Evolutionary conservation across 2,797 vertebrate genomes (phyloP), one percentile per base, ranked within the genome.

Genomic region (Ceryle rudis): DNA sequence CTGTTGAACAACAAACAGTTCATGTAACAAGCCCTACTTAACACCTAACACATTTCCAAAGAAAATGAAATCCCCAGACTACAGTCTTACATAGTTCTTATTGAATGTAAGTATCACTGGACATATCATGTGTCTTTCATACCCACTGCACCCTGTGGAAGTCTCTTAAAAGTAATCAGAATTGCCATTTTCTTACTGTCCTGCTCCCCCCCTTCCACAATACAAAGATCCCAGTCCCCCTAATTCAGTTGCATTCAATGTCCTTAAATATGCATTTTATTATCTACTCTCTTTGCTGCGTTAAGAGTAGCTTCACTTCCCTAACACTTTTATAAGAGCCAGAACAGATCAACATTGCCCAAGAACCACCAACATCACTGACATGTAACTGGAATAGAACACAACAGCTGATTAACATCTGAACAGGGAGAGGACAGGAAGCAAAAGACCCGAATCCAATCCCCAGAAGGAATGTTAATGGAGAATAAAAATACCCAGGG

Each of bases 381-480:
- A 85, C 60, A 78, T 2, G 6, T 81, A 92, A 85, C 75, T 80
- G 82, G 73, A 96, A 95, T 42, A 96, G 86, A 95, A 93, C 1
- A 1, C 95, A 96, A 93, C 94, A 95, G 96, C 87, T 95, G 91
- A 92, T 92, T 93, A 80, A 86, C 75, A 86, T 75, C 62, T 74
- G 81, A 96, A 95, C 81, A 77, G 88, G 86, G 96, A 82, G 65
- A 73, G 70, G 51, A 78, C 81, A 95, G 83, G 89, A 96, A 96
- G 89, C 74, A 80, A 86, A 94, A 89, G 51, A 95, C 83, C 55
- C 6, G 9, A 90, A 95, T 69, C 80, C 72, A 94, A 85, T 90
- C 57, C 89, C 81, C 86, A 94, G 64, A 81, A 91, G 85, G 93
- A 97, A 97, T 97, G 89, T 93, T 94, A 95, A 95, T 95, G 94